Evolutionary conservation across 2,888 invertebrate species (phyloP).

Genomic region (Nephrotoma appendiculata): DNA sequence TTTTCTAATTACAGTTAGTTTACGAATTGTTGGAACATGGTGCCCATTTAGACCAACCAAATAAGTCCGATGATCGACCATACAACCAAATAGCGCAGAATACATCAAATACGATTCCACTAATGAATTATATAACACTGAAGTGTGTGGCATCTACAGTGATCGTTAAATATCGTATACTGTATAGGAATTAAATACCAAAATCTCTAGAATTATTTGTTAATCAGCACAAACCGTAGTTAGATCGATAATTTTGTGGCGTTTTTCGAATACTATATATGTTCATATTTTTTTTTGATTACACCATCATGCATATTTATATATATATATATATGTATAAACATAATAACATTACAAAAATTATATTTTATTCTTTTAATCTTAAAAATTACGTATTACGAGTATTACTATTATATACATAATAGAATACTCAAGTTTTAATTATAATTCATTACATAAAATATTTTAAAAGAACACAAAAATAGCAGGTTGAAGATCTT

Average conservation of each 20-base stretch:
- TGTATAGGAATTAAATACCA: constrained; percentile 51
- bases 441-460: background rate
- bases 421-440: background rate
- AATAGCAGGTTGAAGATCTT: background rate
- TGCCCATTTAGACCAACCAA: constrained; percentile 76
- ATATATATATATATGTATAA: background rate
- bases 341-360: background rate
- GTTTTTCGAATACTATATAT: constrained; percentile 1
- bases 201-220: constrained; percentile 53
- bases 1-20: constrained; percentile 37
- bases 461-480: background rate
- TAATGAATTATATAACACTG: constrained; percentile 55
- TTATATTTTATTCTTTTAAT: background rate
- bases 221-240: constrained; percentile 44
- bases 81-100: constrained; percentile 48
- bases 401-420: background rate
- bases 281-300: background rate
- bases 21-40: constrained; percentile 52
- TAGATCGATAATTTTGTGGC: background rate
- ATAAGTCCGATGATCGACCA: constrained; percentile 57
- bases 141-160: constrained; percentile 73
- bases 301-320: background rate
- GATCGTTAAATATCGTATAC: constrained; percentile 49
- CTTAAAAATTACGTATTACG: background rate
- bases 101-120: constrained; percentile 44